These are phyloP conservation scores for Plusia festucae DNA, from an alignment of 2,888 invertebrate genomes.

Conservation along the genomic window DNA sequence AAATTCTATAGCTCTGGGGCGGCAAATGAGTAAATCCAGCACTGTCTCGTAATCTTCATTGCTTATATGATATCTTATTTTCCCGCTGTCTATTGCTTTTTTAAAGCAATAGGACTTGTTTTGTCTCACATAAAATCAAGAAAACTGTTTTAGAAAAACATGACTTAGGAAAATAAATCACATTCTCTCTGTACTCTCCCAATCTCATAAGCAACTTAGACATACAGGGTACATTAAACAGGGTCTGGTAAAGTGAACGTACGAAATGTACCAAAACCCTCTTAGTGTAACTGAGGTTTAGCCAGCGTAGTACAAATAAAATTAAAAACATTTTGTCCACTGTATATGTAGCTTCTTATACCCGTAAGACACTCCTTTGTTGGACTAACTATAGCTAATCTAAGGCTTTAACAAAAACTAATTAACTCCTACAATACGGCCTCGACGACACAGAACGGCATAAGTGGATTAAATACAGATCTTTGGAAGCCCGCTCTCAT, in stretches of 20 bases:
- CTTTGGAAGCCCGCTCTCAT: constrained; percentile 49
- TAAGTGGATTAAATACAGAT: constrained; percentile 57
- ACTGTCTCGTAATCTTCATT: too few species aligned
- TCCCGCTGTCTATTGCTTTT: too few species aligned
- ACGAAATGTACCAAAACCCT: constrained; percentile 11
- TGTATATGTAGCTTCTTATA: constrained; percentile 15
- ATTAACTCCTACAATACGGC: constrained; percentile 58
- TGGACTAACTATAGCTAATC: constrained; percentile 45
- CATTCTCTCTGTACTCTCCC: constrained; percentile 26
- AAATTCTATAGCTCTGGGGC: too few species aligned
- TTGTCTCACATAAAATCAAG: neutral
- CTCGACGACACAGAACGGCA: constrained; percentile 40
- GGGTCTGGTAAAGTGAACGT: constrained; percentile 25
- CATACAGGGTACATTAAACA: constrained; percentile 24
- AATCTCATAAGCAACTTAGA: constrained; percentile 31
- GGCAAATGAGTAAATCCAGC: too few species aligned
- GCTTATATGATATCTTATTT: too few species aligned
- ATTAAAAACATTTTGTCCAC: constrained; percentile 20
- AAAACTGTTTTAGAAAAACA: constrained; percentile 4
- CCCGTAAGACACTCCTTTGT: constrained; percentile 28
- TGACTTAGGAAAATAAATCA: constrained; percentile 1
- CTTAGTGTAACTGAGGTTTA: constrained; percentile 26
- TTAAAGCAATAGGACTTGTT: too few species aligned
- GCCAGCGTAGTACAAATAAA: constrained; percentile 30
- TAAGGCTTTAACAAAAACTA: constrained; percentile 52